Evolutionary conservation across 2,888 invertebrate genomes (phyloP).

Genomic region (Mayetiola destructor): DNA sequence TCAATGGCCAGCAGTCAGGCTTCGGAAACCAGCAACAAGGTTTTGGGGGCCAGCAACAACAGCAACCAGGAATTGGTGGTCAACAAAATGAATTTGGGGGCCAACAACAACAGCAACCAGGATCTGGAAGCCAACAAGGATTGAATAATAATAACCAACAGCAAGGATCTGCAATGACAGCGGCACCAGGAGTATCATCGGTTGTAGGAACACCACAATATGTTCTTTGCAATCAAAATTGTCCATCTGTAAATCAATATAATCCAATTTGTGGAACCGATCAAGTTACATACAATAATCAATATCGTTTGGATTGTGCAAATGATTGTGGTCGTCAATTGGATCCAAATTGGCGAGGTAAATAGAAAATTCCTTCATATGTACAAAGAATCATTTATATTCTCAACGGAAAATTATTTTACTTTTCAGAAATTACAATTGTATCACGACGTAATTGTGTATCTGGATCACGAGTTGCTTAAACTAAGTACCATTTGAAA

Average conservation of each 20-base stretch:
- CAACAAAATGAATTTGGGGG: not conserved
- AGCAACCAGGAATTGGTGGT: too few species aligned
- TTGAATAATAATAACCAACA: too few species aligned
- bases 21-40: not conserved
- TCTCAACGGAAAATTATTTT: too few species aligned
- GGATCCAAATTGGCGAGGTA: slow-evolving; percentile 4
- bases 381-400: too few species aligned
- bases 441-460: not conserved
- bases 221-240: slow-evolving; percentile 28
- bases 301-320: slow-evolving; percentile 30
- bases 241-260: slow-evolving; percentile 31
- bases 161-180: not conserved
- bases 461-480: not conserved
- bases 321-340: slow-evolving; percentile 26
- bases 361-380: too few species aligned
- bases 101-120: not conserved
- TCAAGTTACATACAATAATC: slow-evolving; percentile 27
- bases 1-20: not conserved
- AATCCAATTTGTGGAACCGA: slow-evolving; percentile 33
- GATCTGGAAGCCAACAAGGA: not conserved
- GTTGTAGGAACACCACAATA: not conserved
- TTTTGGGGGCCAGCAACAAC: not conserved
- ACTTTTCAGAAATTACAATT: not conserved
- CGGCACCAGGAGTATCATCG: not conserved
- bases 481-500: not conserved